Percentiles rank a stretch among this genome's conserved stretches.
These are phyloP conservation scores for Scytalopus superciliaris DNA, from an alignment of 2,113 vertebrate species.

Conservation along the genomic window DNA sequence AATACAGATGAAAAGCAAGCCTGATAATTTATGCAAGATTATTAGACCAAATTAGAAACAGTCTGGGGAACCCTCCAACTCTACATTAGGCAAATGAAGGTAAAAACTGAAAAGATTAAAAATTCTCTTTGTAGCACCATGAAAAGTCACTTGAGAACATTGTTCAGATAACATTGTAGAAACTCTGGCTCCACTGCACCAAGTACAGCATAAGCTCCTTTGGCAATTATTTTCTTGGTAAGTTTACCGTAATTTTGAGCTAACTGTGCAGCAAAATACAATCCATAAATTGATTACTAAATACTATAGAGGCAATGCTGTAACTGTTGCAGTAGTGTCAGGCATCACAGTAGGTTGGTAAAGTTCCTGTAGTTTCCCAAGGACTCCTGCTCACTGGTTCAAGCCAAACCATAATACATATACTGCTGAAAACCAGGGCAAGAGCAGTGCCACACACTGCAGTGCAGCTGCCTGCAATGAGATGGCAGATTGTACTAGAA, in stretches of 20 bases:
- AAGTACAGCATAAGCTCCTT: neutral
- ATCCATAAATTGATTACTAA: neutral
- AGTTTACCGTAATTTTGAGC: neutral
- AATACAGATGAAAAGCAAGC: constrained; percentile 5
- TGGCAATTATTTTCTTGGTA: neutral
- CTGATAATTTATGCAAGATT: constrained; percentile 47
- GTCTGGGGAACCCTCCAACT: constrained; percentile 6
- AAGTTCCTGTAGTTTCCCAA: neutral
- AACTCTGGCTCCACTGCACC: neutral
- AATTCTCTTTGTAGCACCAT: constrained; percentile 4
- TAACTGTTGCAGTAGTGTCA: neutral
- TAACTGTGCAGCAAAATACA: neutral
- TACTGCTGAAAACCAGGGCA: neutral
- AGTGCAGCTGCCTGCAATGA: neutral
- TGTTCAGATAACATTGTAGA: neutral
- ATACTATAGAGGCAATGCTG: neutral
- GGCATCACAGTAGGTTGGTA: neutral
- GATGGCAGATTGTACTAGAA: neutral
- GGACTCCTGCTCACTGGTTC: neutral
- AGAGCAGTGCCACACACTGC: neutral
- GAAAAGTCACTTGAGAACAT: neutral
- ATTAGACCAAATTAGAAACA: constrained; percentile 34
- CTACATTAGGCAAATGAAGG: constrained; percentile 9
- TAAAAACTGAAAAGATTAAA: constrained; percentile 4
- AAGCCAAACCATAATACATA: neutral